phyloP scores from a whole-genome alignment of 1,140 invertebrate species.

The Brevipalpus yothersi region DNA sequence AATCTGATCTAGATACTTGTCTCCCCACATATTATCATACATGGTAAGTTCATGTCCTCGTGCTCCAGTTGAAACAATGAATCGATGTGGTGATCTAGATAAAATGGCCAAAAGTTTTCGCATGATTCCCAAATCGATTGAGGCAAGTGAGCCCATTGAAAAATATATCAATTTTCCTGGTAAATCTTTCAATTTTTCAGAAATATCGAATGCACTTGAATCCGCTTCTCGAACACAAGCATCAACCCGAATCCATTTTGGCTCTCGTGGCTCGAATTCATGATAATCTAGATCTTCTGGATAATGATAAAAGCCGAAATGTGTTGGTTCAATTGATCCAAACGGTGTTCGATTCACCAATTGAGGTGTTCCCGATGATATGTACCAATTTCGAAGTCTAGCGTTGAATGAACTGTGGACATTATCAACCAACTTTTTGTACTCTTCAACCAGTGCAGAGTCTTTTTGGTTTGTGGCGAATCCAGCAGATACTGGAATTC shows the following conservation, averaged over 20 bases:
- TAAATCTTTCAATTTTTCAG: neutral
- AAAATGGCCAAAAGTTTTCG: neutral
- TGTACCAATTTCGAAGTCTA: neutral
- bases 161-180: conserved; percentile 6
- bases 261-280: neutral
- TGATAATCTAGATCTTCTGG: neutral
- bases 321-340: neutral
- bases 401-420: neutral
- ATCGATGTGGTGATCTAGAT: neutral
- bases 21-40: conserved; percentile 4
- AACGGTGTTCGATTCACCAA: neutral
- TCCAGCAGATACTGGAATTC: no score
- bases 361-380: neutral
- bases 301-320: neutral
- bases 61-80: conserved; percentile 1
- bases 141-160: conserved; percentile 10
- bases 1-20: conserved; percentile 3
- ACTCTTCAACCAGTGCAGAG: no score
- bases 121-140: conserved; percentile 9
- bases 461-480: no score
- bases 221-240: neutral
- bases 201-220: neutral
- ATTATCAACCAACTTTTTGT: no score
- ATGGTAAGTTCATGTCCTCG: neutral
- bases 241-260: neutral